Conservation (phyloP, 2,113 vertebrate genomes). For the Acanthisitta chloris region DNA sequence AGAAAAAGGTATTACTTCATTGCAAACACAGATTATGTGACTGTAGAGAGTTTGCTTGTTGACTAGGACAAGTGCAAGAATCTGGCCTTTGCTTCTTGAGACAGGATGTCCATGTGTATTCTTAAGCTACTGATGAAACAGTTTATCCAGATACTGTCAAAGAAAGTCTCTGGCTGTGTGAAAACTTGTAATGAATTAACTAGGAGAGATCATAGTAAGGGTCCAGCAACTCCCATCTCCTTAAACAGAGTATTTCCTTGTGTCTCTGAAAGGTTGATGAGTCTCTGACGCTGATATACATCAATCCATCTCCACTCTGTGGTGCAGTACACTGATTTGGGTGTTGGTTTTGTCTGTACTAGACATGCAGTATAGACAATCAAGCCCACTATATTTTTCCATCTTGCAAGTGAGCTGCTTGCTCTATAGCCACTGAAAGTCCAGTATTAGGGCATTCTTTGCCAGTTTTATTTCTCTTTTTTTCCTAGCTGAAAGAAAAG, state of each 20-base stretch:
- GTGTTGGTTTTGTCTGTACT: not conserved
- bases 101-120: not conserved
- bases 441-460: not conserved
- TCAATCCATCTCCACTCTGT: not conserved
- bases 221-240: not conserved
- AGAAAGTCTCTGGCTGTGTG: not conserved
- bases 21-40: not conserved
- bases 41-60: not conserved
- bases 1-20: not conserved
- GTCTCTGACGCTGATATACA: not conserved
- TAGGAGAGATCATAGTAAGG: not conserved
- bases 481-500: constrained; percentile 67
- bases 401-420: not conserved
- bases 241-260: not conserved
- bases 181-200: not conserved
- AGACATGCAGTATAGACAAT: not conserved
- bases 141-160: not conserved
- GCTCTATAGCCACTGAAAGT: not conserved
- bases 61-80: not conserved
- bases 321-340: not conserved
- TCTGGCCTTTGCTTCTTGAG: not conserved
- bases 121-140: not conserved
- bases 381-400: not conserved
- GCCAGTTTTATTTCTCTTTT: not conserved
- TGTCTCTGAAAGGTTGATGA: not conserved